Conservation (phyloP, 2,797 vertebrate genomes). For the Loris lydekkerianus region DNA sequence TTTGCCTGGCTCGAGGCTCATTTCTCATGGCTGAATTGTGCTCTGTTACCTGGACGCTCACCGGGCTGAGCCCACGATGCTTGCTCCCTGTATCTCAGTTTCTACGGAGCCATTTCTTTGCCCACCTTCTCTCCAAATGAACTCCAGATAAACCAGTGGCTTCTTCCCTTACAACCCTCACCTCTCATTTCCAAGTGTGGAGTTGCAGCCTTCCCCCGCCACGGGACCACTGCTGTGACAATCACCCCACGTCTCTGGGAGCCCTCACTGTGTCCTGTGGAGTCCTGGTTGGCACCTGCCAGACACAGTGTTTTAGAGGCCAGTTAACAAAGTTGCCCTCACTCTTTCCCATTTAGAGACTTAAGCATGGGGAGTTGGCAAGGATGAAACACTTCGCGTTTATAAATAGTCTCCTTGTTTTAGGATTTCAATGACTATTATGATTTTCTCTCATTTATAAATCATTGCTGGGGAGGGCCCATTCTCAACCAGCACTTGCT, state of each 20-base stretch:
- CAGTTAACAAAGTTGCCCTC: not conserved
- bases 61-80: accelerated
- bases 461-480: not conserved
- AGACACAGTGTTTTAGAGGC: not conserved
- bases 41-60: accelerated
- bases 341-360: not conserved
- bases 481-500: not conserved
- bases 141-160: accelerated
- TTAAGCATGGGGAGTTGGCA: not conserved
- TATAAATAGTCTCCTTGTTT: not conserved
- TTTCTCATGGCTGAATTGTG: not conserved
- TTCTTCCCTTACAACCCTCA: not conserved
- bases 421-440: not conserved
- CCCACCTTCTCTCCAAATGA: too few relatives aligned
- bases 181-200: accelerated
- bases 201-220: accelerated
- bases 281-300: not conserved
- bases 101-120: not conserved
- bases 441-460: not conserved
- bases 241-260: accelerated
- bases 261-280: accelerated
- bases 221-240: not conserved
- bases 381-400: not conserved
- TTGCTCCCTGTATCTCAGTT: not conserved
- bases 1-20: not conserved